A percentile compares a stretch with the other conserved stretches of the same genome.
Conservation (phyloP, 2,113 vertebrate genomes). For the Chelonoidis abingdonii region DNA sequence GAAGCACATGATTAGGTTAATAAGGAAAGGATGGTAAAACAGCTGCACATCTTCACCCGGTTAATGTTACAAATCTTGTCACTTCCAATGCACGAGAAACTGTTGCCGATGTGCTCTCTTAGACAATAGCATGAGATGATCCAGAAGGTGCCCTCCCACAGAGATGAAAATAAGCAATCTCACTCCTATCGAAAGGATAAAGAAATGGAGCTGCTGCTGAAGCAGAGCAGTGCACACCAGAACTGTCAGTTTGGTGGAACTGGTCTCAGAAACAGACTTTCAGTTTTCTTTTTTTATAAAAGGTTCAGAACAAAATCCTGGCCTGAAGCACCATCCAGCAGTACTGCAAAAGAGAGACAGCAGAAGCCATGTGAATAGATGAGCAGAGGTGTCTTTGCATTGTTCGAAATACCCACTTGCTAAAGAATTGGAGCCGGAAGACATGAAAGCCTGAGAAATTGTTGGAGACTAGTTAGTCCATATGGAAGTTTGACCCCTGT, state of each 20-base stretch:
- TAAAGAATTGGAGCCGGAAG: constrained; percentile 64
- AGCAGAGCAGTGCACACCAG: constrained; percentile 35
- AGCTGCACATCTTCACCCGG: not conserved
- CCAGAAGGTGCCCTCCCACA: constrained; percentile 41
- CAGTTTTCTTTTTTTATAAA: constrained; percentile 17
- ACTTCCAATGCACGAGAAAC: not conserved
- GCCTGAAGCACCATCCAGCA: constrained; percentile 38
- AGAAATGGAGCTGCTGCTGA: constrained; percentile 38
- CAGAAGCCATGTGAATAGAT: constrained; percentile 35
- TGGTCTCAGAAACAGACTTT: constrained; percentile 26
- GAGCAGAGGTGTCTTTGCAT: constrained; percentile 56
- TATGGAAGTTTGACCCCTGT: constrained; percentile 46
- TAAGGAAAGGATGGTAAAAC: not conserved
- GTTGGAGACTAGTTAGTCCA: constrained; percentile 16
- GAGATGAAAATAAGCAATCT: constrained; percentile 56
- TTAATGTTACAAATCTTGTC: constrained; percentile 12
- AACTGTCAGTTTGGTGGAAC: constrained; percentile 24
- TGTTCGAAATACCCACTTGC: constrained; percentile 51
- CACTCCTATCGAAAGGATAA: constrained; percentile 30
- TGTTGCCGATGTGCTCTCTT: not conserved
- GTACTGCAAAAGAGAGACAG: not conserved
- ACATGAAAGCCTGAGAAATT: constrained; percentile 40
- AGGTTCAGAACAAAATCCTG: constrained; percentile 32
- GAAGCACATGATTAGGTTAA: not conserved
- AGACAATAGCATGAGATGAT: constrained; percentile 7